Conservation (phyloP, 2,797 vertebrate species). For the Pterois miles region DNA sequence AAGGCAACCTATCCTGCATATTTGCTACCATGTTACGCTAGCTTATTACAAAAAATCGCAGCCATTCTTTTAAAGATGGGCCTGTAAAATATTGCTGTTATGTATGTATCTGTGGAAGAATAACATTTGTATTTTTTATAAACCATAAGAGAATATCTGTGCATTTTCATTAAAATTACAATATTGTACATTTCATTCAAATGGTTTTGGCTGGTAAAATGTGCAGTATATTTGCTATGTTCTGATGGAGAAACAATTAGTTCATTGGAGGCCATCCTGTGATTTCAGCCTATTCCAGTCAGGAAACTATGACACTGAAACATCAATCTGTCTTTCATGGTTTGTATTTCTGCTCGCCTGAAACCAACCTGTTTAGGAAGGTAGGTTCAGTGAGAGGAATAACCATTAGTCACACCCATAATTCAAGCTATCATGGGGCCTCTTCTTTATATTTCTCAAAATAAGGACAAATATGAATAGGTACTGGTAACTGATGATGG, state of each 20-base stretch:
- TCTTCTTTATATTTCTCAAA: constrained; percentile 7
- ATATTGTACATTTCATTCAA: constrained; percentile 63
- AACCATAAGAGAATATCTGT: constrained; percentile 40
- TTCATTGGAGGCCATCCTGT: not conserved
- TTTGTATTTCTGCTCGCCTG: not conserved
- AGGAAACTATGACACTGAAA: not conserved
- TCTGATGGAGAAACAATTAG: not conserved
- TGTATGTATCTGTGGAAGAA: constrained; percentile 87
- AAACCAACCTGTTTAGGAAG: not conserved
- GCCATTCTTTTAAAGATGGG: constrained; percentile 65
- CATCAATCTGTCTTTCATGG: not conserved
- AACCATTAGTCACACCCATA: not conserved
- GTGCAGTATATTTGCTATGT: not conserved
- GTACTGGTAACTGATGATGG: constrained; percentile 34
- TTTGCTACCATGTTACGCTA: constrained; percentile 54
- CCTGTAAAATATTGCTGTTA: constrained; percentile 86
- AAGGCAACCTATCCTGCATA: constrained; percentile 64
- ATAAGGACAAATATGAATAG: constrained; percentile 5
- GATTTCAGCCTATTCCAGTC: not conserved
- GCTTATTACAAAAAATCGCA: constrained; percentile 42
- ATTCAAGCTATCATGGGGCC: not conserved
- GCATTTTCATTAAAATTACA: constrained; percentile 65
- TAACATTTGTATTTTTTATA: constrained; percentile 92
- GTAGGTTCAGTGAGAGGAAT: not conserved
- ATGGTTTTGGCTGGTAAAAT: constrained; percentile 27